A percentile compares a stretch with the other conserved stretches of the same genome.
These are phyloP conservation scores for Anastrepha ludens DNA, from an alignment of 1,140 invertebrate species.

Conservation along the genomic window DNA sequence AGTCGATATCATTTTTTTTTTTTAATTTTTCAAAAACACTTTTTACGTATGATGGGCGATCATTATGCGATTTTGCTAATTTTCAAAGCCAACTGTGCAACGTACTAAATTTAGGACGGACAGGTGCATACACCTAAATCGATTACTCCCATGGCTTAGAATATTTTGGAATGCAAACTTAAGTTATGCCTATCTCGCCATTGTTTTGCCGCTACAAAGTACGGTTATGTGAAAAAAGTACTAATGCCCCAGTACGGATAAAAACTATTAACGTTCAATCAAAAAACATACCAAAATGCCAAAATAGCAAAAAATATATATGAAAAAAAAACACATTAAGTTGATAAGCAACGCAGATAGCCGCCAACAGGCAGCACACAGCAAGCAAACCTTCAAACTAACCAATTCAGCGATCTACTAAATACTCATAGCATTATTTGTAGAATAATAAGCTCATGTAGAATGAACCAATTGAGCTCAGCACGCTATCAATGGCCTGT, in stretches of 20 bases:
- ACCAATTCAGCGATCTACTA: not conserved
- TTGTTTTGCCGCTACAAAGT: no score
- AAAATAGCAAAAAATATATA: not conserved
- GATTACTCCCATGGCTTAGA: no score
- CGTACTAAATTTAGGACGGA: no score
- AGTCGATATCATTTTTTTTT: no score
- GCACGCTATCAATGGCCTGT: not conserved
- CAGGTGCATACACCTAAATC: no score
- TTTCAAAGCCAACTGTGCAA: no score
- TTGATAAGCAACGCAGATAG: constrained; percentile 1
- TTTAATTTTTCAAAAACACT: no score
- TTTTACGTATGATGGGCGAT: no score
- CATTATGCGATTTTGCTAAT: no score
- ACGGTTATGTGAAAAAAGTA: no score
- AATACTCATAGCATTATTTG: not conserved
- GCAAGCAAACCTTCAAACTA: constrained; percentile 12
- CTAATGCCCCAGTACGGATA: not conserved
- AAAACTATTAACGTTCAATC: not conserved
- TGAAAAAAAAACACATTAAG: constrained; percentile 13
- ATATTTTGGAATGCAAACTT: no score
- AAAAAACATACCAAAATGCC: not conserved
- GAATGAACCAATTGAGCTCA: constrained; percentile 29
- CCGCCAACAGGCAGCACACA: not conserved
- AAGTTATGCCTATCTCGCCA: no score
- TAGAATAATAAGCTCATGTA: constrained; percentile 10